phyloP scores from a whole-genome alignment of 2,113 vertebrate genomes.

The Anseranas semipalmata region DNA sequence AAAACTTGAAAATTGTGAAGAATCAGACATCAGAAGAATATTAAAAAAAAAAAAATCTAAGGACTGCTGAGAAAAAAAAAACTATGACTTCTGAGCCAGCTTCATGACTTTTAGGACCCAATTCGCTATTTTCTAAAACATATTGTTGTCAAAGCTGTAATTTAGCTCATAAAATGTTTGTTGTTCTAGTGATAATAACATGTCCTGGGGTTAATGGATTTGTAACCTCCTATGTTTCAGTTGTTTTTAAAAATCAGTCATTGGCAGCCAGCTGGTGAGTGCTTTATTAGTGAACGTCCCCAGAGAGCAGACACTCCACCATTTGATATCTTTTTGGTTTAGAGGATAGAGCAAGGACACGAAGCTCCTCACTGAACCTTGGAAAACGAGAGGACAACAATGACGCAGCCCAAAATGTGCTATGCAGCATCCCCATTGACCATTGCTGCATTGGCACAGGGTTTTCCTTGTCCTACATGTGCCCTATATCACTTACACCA shows the following conservation, averaged over 20 bases:
- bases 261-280: neutral
- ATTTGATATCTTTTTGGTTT: neutral
- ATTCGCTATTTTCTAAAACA: conserved; percentile 1
- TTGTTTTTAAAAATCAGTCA: conserved; percentile 24
- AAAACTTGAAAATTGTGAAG: neutral
- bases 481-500: neutral
- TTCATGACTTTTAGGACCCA: neutral
- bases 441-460: neutral
- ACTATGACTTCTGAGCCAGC: neutral
- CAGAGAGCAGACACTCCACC: neutral
- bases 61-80: neutral
- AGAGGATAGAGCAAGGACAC: neutral
- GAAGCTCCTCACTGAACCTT: neutral
- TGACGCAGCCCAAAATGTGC: neutral
- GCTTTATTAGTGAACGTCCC: neutral
- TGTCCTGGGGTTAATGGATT: conserved; percentile 10
- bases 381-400: neutral
- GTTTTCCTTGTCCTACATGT: neutral
- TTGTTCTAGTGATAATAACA: neutral
- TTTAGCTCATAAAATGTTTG: conserved; percentile 12
- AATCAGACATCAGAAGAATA: neutral
- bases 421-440: neutral
- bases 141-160: neutral
- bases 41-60: neutral
- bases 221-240: neutral